Evolutionary conservation across 2,888 invertebrate genomes (phyloP), one percentile per base, ranked within the genome.

Genomic region (Scrobipalpa atriplicella): DNA sequence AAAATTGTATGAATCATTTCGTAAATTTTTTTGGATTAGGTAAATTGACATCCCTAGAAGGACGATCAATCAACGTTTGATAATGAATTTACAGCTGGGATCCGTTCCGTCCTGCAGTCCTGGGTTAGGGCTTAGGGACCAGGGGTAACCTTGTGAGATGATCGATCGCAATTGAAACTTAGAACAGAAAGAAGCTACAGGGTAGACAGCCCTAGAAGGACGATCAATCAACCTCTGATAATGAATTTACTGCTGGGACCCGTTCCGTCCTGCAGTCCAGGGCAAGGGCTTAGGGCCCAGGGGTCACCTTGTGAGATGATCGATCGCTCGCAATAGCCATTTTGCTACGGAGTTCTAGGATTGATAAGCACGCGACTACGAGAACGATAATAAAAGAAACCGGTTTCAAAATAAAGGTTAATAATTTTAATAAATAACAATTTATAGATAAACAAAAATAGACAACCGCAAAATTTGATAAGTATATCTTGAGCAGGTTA

Each of bases 171-270:
- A 29, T 29, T 29, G 29, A 29, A 29, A 29, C 29, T 29, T 29
- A 29, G 29, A 29, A 29, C 29, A 29, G 29, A 29, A 29, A 3
- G 29, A 29, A 29, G 5, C 29, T 3, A 29, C 29, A 29, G 29
- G 9, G 18, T 11, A 19, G 36, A n/a, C 62, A 66, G 38, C 62
- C 62, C 63, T 63, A 38, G 16, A 8, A 7, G 13, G 60, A 73
- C 79, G 81, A 86, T 86, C 85, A 86, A 86, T 86, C 86, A 83
- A 78, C 72, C 78, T 78, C 81, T 81, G 79, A 73, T 83, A 85
- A 89, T 88, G 87, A 85, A 86, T 86, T 86, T 81, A 78, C 74
- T 75, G 80, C 78, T 75, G 77, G 75, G 72, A 69, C 73, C 65
- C 63, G 71, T 71, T 69, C 11, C 58, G 67, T 52, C 52, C 52